phyloP scores from a whole-genome alignment of 2,888 invertebrate species.

The Beris morrisii region DNA sequence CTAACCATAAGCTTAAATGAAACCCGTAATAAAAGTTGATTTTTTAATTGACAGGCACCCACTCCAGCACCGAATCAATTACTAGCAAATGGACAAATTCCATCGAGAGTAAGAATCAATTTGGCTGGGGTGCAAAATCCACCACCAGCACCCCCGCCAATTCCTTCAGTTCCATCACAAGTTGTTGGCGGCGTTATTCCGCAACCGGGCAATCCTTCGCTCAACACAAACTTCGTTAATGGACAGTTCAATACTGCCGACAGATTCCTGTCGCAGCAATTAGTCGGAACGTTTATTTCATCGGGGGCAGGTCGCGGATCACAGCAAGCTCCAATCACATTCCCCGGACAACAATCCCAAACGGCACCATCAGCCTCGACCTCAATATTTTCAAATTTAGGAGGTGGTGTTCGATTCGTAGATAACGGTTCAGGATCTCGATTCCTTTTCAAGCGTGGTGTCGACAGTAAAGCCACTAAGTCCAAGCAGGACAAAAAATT shows the following conservation, averaged over 20 bases:
- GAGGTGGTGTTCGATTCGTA: constrained; percentile 65
- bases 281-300: constrained; percentile 47
- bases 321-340: constrained; percentile 41
- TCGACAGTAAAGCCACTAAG: constrained; percentile 49
- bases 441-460: constrained; percentile 39
- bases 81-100: constrained; percentile 66
- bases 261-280: constrained; percentile 62
- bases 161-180: constrained; percentile 32
- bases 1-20: too few relatives aligned
- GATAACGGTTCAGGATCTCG: constrained; percentile 48
- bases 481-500: constrained; percentile 56
- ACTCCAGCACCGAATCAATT: constrained; percentile 59
- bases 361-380: constrained; percentile 21
- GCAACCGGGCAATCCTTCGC: constrained; percentile 45
- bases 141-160: constrained; percentile 43
- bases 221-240: constrained; percentile 62
- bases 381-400: constrained; percentile 34
- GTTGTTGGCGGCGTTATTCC: constrained; percentile 26
- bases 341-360: constrained; percentile 44
- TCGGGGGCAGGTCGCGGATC: constrained; percentile 30
- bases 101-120: constrained; percentile 59
- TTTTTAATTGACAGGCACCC: constrained; percentile 46
- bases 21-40: too few relatives aligned
- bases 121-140: constrained; percentile 54
- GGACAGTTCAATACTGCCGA: constrained; percentile 65